Percentiles rank a stretch among this genome's conserved stretches.
Evolutionary conservation across 2,888 invertebrate species (phyloP).

Genomic region (Drosophila prolongata): DNA sequence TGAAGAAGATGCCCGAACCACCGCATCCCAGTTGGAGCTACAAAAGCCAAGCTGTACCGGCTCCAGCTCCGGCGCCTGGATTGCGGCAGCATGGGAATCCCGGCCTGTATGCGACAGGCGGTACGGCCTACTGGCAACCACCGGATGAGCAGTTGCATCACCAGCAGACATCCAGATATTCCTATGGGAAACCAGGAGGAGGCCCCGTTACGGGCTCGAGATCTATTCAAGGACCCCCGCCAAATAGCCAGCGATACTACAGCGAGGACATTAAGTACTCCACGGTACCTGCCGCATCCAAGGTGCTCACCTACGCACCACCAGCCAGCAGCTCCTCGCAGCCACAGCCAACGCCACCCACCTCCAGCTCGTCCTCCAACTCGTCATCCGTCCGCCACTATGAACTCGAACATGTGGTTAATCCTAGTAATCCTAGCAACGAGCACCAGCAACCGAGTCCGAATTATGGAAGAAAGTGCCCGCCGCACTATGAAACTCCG

Average conservation of each 20-base stretch:
- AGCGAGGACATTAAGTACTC: constrained; percentile 62
- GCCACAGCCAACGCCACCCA: constrained; percentile 16
- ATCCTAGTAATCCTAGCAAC: constrained; percentile 74
- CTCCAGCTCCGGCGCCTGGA: constrained; percentile 41
- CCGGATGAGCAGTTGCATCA: constrained; percentile 51
- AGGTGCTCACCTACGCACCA: constrained; percentile 45
- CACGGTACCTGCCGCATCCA: constrained; percentile 41
- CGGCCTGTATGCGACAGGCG: constrained; percentile 43
- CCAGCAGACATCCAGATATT: constrained; percentile 19
- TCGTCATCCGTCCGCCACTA: constrained; percentile 38
- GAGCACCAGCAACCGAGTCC: constrained; percentile 80
- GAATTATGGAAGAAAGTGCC: constrained; percentile 80
- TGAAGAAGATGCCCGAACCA: constrained; percentile 56
- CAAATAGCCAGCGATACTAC: constrained; percentile 43
- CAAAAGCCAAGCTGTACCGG: constrained; percentile 42
- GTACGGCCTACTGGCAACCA: constrained; percentile 57
- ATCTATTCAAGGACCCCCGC: constrained; percentile 1
- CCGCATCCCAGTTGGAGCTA: constrained; percentile 58
- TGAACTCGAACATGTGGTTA: constrained; percentile 74
- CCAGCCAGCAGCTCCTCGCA: constrained; percentile 30
- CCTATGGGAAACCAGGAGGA: constrained; percentile 24
- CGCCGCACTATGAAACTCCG: constrained; percentile 74
- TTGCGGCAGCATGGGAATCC: constrained; percentile 35
- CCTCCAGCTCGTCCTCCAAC: constrained; percentile 15
- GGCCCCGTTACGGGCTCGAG: not conserved